Conservation (phyloP, 2,113 vertebrate species). For the Actenoides lindsayi region DNA sequence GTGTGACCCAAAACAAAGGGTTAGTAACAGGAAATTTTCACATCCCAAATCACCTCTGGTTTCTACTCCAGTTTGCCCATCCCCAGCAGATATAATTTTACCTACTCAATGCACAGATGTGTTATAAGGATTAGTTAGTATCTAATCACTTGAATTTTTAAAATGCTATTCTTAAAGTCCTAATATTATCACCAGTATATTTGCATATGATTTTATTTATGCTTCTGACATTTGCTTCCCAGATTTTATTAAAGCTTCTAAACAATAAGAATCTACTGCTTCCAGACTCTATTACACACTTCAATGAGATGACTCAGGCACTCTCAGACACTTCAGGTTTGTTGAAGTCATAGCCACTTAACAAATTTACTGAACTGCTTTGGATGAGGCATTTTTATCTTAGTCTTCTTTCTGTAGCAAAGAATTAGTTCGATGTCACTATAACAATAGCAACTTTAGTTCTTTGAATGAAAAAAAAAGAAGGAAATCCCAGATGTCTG, state of each 20-base stretch:
- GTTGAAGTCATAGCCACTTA: not conserved
- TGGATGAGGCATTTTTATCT: not conserved
- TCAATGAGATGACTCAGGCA: not conserved
- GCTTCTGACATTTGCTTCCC: conserved; percentile 1
- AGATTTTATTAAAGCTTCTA: not conserved
- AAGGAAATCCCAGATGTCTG: not conserved
- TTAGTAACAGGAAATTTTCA: not conserved
- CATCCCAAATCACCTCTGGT: not conserved
- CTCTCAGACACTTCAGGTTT: not conserved
- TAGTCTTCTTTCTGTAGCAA: not conserved
- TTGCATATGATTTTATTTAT: conserved; percentile 11
- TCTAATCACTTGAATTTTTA: not conserved
- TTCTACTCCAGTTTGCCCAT: not conserved
- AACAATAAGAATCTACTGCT: not conserved
- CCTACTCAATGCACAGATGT: not conserved
- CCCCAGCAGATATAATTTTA: not conserved
- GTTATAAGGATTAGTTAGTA: not conserved
- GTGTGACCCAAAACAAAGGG: not conserved
- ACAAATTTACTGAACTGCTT: not conserved
- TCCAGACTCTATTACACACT: not conserved
- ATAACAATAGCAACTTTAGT: not conserved
- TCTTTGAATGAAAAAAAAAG: conserved; percentile 12
- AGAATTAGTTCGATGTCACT: not conserved
- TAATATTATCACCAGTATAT: not conserved
- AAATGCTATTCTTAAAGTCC: not conserved